A percentile compares a stretch with the other conserved stretches of the same genome.
Evolutionary conservation across 2,113 vertebrate genomes (phyloP).

Genomic region (Malurus elegans): DNA sequence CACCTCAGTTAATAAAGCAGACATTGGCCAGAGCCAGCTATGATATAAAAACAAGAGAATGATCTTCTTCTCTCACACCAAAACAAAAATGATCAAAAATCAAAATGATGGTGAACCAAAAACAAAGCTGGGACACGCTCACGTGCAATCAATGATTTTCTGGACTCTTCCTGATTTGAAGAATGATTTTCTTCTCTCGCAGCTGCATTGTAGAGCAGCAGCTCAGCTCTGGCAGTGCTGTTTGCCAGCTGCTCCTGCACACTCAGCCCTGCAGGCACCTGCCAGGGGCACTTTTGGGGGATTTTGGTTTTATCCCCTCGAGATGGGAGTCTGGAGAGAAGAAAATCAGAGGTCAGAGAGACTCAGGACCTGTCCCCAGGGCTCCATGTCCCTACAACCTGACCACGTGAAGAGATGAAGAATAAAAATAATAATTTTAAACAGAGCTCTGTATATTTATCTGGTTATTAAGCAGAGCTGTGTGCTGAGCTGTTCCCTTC

Average conservation of each 20-base stretch:
- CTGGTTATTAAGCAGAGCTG: background rate
- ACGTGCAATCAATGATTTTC: no score
- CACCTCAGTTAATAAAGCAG: background rate
- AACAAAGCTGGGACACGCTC: no score
- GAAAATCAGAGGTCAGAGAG: background rate
- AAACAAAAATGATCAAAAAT: no score
- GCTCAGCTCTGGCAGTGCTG: background rate
- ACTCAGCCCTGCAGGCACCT: background rate
- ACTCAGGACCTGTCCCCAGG: background rate
- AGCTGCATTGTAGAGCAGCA: background rate
- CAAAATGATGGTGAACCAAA: no score
- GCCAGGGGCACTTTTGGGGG: background rate
- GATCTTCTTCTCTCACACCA: background rate
- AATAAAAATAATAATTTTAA: background rate
- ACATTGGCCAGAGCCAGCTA: background rate
- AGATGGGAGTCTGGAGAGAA: background rate
- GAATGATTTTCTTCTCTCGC: background rate
- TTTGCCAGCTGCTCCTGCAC: background rate
- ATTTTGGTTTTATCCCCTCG: background rate
- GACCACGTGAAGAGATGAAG: background rate
- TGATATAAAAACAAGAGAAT: background rate
- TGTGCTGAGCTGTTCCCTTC: background rate
- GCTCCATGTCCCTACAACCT: background rate
- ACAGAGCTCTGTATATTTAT: background rate
- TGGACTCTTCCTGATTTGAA: background rate